Evolutionary conservation across 2,888 invertebrate genomes (phyloP), one percentile per base, ranked within the genome.

Genomic region (Eretmocerus hayati): DNA sequence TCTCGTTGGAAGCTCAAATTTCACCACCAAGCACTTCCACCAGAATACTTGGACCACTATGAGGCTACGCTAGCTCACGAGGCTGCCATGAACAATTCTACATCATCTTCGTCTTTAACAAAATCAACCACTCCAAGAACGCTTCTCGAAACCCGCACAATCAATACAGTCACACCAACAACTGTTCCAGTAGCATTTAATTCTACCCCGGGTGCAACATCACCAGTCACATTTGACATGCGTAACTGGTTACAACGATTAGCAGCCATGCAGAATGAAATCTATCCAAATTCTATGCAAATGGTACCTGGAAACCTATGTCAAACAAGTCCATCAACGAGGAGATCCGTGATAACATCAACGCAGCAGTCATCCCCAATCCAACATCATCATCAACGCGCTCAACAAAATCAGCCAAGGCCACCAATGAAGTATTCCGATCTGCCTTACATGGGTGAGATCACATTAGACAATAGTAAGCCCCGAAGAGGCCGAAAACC

Each of bases 361-460:
- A 58, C 65, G 5, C 62, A 65, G 32, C 46, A 42, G 6, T n/a
- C 41, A 35, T 43, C 4, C 16, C 38, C 18, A 15, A 26, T 35
- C 42, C 55, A 54, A n/a, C 48, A 48, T 13, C 49, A 49, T 16
- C 47, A 54, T 8, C 42, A 51, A 8, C 55, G 56, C 13, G 56
- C 53, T n/a, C 50, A 57, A 26, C 59, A 61, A 18, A 42, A 39
- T 0, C 39, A 26, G 6, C 37, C 49, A 2, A 58, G 66, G 30
- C 65, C 67, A 5, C 66, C 67, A 21, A 77, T 87, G 58, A 85
- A 85, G 37, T 90, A 87, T 64, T 83, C 87, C 37, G 90, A 91
- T 63, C 72, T 91, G 38, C 91, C 91, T 0, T 91, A 90, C 71
- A 91, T 91, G 90, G 91, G 91, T 0, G 91, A 91, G 68, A 90